Base-by-base conservation (phyloP, 2,797 vertebrate species). In the Smutsia temminckii region DNA sequence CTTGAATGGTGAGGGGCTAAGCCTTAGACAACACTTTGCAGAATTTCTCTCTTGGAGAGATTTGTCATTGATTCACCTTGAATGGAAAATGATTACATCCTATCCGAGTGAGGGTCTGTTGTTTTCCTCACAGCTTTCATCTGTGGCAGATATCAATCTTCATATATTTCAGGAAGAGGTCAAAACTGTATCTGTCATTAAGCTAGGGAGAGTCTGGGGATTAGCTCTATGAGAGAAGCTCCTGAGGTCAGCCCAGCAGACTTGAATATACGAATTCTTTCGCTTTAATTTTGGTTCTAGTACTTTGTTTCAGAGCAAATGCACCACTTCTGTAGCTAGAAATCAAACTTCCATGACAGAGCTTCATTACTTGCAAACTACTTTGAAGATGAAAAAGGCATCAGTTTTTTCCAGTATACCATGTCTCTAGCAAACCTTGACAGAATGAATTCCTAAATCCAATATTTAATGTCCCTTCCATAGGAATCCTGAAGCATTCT, bases 21-120 rank as follows among this genome's bases (percentile, higher is more conserved):
- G 18, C 61, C 93, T 93, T 85, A 96, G 74, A 96, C 29, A 40
- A n/a, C 66, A 59, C 79, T 89, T 84, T 84, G 88, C 94, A 81
- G 74, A 97, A 11, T 74, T 97, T 96, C 46, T 93, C 32, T 97
- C 90, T 90, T 80, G 27, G 34, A 84, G 93, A 98, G 92, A 90
- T 74, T 93, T 97, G 89, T 96, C 81, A 96, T 53, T 34, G 59
- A 94, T 96, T 97, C 49, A 94, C 96, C 87, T 95, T 74, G 40
- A 96, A 92, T n/a, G 89, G 83, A 96, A 92, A 96, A 97, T 92
- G 6, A 3, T 37, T 91, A 42, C 81, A 81, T 93, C 85, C 88
- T 93, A 0, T 83, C 59, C 94, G 84, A 89, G 93, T 59, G 92
- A 94, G 93, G 77, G 20, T 69, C 84, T 92, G 18, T 27, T 91